These are phyloP conservation scores for Tenthredo mesomela DNA, from an alignment of 2,888 invertebrate species.

Conservation along the genomic window DNA sequence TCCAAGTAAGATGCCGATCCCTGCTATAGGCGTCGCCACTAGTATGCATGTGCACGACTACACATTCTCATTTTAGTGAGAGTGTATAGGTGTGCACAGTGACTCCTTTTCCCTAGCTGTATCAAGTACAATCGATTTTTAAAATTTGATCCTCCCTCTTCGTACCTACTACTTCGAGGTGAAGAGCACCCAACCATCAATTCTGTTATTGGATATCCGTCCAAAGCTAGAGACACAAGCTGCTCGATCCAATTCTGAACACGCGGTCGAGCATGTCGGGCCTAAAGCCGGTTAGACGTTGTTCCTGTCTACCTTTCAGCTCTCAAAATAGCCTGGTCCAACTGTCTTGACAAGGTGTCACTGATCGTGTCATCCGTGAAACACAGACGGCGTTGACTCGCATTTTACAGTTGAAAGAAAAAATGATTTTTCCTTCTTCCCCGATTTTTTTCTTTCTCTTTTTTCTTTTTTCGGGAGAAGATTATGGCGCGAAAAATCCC, in stretches of 20 bases:
- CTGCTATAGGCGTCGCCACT: no score
- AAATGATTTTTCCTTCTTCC: not conserved
- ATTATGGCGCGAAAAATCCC: not conserved
- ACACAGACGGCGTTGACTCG: not conserved
- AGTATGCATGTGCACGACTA: no score
- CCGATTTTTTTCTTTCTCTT: not conserved
- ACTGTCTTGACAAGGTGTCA: constrained; percentile 19
- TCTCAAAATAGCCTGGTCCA: constrained; percentile 17
- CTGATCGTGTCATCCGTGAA: constrained; percentile 18
- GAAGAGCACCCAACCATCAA: constrained; percentile 18
- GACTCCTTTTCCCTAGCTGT: not conserved
- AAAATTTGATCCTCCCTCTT: not conserved
- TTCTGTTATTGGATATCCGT: constrained; percentile 49
- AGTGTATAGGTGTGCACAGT: no score
- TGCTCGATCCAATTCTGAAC: constrained; percentile 46
- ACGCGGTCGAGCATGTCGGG: constrained; percentile 38
- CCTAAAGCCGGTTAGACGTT: constrained; percentile 21
- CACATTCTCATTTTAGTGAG: no score
- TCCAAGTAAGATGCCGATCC: no score
- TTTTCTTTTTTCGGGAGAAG: not conserved
- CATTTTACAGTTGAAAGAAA: not conserved
- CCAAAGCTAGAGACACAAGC: constrained; percentile 34
- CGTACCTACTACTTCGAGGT: not conserved
- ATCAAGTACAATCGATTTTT: constrained; percentile 17
- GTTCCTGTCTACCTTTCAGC: constrained; percentile 42